Evolutionary conservation across 2,888 invertebrate species (phyloP), one percentile per base, ranked within the genome.

Genomic region (Hermodice carunculata): DNA sequence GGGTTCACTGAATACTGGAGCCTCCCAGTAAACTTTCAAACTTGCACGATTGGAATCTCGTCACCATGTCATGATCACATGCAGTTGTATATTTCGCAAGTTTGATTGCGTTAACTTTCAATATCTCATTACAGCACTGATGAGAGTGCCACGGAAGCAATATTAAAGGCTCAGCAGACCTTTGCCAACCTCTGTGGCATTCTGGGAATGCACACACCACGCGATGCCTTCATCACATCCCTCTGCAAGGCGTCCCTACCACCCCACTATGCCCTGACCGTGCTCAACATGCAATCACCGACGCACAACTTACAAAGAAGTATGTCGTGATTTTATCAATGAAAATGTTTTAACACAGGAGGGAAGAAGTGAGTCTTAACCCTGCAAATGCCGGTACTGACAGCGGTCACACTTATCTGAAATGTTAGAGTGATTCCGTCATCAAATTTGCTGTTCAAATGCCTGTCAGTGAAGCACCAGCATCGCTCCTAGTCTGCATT

Each of bases 221-320:
- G 98, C 34, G 97, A 98, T 88, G 96, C 97, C 44, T 96, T 96
- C 82, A 93, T 98, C 48, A 94, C 94, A 49, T 94, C 97, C 3
- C 91, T 98, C 78, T 98, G 98, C 86, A 95, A 96, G 84, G 93
- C 94, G n/a, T 96, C 97, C 0, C 89, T 98, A 73, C 98, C 98
- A 0, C 95, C 96, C 0, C 95, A 95, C 87, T 98, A 98, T 88
- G 94, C 95, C 66, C 90, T 96, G 75, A 94, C 95, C 2, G 93
- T 96, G 46, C 89, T 96, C 70, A 93, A 83, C 71, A 70, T 80
- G 22, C 77, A 44, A 17, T 34, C 28, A n/a, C 40, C 40, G n/a
- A n/a, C n/a, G n/a, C n/a, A n/a, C n/a, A 19, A 1, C 22, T 1
- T n/a, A 22, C 46, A 46, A 28, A 46, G 22, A 28, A 28, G 46